Percentiles rank a stretch among this genome's conserved stretches.
Evolutionary conservation across 2,113 vertebrate species (phyloP).

Genomic region (Thermophis baileyi): DNA sequence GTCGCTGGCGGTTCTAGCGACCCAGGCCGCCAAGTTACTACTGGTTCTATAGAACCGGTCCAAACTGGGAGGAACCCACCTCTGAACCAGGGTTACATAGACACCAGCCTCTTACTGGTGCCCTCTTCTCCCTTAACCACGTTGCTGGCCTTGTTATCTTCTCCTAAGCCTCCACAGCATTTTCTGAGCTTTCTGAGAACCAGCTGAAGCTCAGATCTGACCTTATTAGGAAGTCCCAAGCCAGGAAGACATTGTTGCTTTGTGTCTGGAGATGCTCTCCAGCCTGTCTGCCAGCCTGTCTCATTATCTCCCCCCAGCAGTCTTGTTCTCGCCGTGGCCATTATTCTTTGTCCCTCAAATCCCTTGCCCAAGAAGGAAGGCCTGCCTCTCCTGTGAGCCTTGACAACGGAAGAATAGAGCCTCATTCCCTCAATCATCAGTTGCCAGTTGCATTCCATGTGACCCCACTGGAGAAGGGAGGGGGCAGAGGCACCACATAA

Average conservation of each 20-base stretch:
- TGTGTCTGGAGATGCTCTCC: conserved; percentile 17
- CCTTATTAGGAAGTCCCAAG: conserved; percentile 2
- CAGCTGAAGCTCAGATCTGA: background rate
- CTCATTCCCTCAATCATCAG: conserved; percentile 47
- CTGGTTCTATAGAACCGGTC: too few species aligned
- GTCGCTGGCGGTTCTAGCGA: too few species aligned
- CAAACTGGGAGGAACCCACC: too few species aligned
- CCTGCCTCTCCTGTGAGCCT: conserved; percentile 10
- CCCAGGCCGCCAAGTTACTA: too few species aligned
- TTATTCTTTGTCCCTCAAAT: conserved; percentile 31
- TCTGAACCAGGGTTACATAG: background rate
- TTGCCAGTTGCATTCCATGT: conserved; percentile 18
- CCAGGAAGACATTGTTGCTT: background rate
- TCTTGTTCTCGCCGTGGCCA: background rate
- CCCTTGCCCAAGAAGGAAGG: background rate
- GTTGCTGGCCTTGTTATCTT: background rate
- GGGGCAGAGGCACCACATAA: conserved; percentile 45
- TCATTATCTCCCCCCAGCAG: conserved; percentile 36
- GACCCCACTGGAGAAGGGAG: background rate
- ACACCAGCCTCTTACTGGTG: background rate
- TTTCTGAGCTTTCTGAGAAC: background rate
- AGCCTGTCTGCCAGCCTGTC: background rate
- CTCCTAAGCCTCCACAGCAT: background rate
- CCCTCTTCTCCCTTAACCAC: background rate
- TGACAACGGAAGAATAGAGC: conserved; percentile 20